phyloP scores from a whole-genome alignment of 1,140 invertebrate species.

The Zaprionus taronus region DNA sequence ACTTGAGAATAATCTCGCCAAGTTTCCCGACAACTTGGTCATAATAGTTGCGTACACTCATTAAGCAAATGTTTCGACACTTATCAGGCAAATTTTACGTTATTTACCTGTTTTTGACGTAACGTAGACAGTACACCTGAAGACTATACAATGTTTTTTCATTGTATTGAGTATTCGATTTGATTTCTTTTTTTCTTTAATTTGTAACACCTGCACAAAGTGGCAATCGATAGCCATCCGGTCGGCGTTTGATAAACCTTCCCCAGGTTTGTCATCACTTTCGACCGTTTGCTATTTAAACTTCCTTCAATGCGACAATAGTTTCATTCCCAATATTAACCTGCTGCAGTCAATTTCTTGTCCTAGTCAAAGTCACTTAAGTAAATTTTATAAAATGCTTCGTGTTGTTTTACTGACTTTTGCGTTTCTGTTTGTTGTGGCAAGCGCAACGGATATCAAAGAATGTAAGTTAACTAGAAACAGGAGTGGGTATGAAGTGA shows the following conservation, averaged over 20 bases:
- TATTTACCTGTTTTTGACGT: constrained; percentile 37
- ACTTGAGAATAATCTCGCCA: constrained; percentile 34
- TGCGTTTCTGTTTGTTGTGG: constrained; percentile 19
- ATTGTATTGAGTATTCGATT: constrained; percentile 15
- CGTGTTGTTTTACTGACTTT: constrained; percentile 51
- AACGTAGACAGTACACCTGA: constrained; percentile 39
- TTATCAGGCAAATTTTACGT: constrained; percentile 48
- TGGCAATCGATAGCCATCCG: constrained; percentile 58
- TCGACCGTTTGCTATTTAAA: constrained; percentile 63
- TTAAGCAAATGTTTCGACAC: constrained; percentile 10
- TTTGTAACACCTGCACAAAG: constrained; percentile 70
- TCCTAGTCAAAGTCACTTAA: background rate
- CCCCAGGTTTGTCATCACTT: constrained; percentile 52
- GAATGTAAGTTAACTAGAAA: constrained; percentile 55
- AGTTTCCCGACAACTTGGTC: background rate
- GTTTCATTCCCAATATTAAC: constrained; percentile 59
- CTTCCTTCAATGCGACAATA: constrained; percentile 24
- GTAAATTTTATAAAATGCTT: constrained; percentile 37
- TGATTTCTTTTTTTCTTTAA: constrained; percentile 19
- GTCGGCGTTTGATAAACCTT: constrained; percentile 57
- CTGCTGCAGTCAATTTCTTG: constrained; percentile 5
- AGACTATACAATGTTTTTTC: constrained; percentile 33
- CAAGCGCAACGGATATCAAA: constrained; percentile 40
- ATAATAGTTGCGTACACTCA: constrained; percentile 11
- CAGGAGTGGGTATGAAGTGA: background rate